phyloP scores from a whole-genome alignment of 2,797 vertebrate species.

The Graptemys geographica region DNA sequence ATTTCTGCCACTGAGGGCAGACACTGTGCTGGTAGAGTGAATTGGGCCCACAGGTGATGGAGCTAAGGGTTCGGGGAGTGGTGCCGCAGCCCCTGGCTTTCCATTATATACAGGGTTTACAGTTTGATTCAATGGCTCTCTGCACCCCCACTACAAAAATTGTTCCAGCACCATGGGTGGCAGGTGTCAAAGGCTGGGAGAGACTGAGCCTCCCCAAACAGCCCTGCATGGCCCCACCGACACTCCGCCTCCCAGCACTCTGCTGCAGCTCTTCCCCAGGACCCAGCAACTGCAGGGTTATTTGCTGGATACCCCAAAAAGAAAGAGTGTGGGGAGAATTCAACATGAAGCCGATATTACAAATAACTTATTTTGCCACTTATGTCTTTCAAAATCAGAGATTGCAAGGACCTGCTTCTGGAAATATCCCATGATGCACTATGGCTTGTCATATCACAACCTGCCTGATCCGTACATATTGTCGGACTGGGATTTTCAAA shows the following conservation, averaged over 20 bases:
- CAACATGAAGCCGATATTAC: background rate
- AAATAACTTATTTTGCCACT: background rate
- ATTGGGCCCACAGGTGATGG: background rate
- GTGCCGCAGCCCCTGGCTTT: no score
- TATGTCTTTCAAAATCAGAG: background rate
- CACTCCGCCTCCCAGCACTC: no score
- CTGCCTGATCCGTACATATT: background rate
- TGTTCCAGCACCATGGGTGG: no score
- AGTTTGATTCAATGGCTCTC: no score
- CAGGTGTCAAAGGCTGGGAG: no score
- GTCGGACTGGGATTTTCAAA: background rate
- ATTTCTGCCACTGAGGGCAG: background rate
- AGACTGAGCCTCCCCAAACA: no score
- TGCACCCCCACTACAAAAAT: no score
- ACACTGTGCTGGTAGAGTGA: background rate
- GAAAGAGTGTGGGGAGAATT: background rate
- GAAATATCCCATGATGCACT: background rate
- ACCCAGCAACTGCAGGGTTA: background rate
- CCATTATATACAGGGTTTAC: no score
- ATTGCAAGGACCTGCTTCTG: background rate
- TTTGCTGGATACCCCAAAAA: background rate
- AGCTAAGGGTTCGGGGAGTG: no score
- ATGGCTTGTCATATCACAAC: background rate
- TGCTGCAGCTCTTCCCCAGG: no score
- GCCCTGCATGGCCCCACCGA: no score